Evolutionary conservation across 2,797 vertebrate species (phyloP).

Genomic region (Nyctalus aviator): DNA sequence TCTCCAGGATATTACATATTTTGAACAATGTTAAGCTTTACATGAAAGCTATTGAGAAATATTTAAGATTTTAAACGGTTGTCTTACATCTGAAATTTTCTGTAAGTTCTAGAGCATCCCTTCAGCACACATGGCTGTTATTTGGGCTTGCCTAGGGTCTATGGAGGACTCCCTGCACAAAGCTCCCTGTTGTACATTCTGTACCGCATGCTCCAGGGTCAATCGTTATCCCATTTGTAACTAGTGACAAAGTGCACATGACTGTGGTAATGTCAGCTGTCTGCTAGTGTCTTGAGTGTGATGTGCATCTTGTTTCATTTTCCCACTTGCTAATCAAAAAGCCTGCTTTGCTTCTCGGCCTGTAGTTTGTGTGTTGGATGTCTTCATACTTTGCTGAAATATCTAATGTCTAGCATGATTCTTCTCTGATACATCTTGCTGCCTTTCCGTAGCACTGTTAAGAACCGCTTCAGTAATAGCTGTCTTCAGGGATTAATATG

Average conservation of each 20-base stretch:
- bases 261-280: conserved; percentile 75
- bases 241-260: conserved; percentile 87
- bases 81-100: conserved; percentile 64
- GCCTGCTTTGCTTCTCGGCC: conserved; percentile 83
- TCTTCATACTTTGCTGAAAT: conserved; percentile 76
- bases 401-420: conserved; percentile 80
- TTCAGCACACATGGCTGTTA: conserved; percentile 16
- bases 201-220: conserved; percentile 89
- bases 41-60: conserved; percentile 59
- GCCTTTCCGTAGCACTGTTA: conserved; percentile 72
- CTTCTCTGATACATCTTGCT: conserved; percentile 79
- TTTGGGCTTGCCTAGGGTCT: conserved; percentile 75
- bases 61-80: conserved; percentile 51
- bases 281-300: conserved; percentile 81
- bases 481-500: conserved; percentile 66
- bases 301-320: conserved; percentile 74
- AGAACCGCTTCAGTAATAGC: conserved; percentile 72
- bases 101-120: conserved; percentile 57
- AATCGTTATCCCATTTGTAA: conserved; percentile 76
- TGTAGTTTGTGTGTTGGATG: conserved; percentile 74
- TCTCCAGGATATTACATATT: conserved; percentile 43
- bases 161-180: conserved; percentile 90
- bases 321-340: conserved; percentile 83
- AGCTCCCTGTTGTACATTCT: conserved; percentile 84
- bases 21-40: conserved; percentile 28